Percentiles rank a stretch among this genome's conserved stretches.
Conservation (phyloP, 2,113 vertebrate genomes). For the Rhagologus leucostigma region DNA sequence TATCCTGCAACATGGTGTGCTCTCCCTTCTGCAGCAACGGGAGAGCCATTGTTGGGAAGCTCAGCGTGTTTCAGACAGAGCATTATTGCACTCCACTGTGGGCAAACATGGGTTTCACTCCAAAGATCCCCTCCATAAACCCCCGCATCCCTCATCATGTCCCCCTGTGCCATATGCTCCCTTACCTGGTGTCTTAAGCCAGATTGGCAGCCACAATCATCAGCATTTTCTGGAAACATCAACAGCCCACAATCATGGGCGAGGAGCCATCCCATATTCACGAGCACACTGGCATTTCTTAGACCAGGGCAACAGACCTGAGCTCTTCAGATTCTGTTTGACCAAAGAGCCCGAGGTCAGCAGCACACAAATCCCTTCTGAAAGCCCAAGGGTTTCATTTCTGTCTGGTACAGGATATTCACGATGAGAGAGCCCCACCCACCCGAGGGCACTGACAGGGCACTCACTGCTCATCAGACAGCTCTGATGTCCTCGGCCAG, state of each 20-base stretch:
- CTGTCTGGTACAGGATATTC: background rate
- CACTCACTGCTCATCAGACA: background rate
- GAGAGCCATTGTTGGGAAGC: background rate
- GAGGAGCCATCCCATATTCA: background rate
- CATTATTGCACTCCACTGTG: rapidly evolving
- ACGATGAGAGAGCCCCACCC: background rate
- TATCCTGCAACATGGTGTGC: background rate
- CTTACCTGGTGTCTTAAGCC: background rate
- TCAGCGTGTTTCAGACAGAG: background rate
- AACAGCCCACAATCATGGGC: background rate
- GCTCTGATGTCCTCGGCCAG: background rate
- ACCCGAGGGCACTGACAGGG: background rate
- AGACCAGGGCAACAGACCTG: background rate
- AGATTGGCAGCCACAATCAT: background rate
- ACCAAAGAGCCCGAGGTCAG: background rate
- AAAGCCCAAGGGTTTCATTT: background rate
- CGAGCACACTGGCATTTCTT: background rate
- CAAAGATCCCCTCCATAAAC: background rate
- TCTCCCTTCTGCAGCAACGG: background rate
- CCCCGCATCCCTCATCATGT: background rate
- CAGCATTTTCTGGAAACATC: background rate
- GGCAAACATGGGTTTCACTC: background rate
- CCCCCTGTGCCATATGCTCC: background rate
- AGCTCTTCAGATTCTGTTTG: background rate
- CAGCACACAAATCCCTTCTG: background rate